phyloP scores from a whole-genome alignment of 2,888 invertebrate genomes.

The Cancer borealis region DNA sequence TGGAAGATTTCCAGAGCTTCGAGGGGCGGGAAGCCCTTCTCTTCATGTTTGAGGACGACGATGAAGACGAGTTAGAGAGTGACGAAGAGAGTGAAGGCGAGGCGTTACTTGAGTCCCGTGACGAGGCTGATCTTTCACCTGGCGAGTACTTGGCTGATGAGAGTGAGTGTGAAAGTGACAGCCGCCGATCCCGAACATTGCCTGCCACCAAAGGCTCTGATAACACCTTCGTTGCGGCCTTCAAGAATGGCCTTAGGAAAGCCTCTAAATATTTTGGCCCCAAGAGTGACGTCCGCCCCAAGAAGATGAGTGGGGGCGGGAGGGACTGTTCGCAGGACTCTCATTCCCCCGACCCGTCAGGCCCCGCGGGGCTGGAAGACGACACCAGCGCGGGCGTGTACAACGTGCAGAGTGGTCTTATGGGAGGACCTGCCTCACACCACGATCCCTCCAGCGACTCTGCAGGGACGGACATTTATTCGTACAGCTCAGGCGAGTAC shows the following conservation, averaged over 20 bases:
- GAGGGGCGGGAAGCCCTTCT: constrained; percentile 67
- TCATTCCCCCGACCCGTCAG: background rate
- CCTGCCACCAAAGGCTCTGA: constrained; percentile 45
- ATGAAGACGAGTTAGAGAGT: constrained; percentile 48
- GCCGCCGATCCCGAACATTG: background rate
- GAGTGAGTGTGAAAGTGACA: constrained; percentile 47
- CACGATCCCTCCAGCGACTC: constrained; percentile 60
- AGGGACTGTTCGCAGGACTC: background rate
- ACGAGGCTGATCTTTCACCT: background rate
- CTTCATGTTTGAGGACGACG: constrained; percentile 76
- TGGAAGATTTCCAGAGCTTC: constrained; percentile 68
- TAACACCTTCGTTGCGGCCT: constrained; percentile 74
- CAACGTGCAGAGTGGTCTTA: constrained; percentile 66
- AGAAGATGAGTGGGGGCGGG: constrained; percentile 42
- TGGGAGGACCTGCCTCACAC: constrained; percentile 49
- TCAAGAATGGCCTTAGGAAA: constrained; percentile 75
- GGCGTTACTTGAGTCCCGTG: background rate
- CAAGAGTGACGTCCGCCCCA: constrained; percentile 53
- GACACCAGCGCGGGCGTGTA: constrained; percentile 63
- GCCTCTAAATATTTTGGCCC: constrained; percentile 76
- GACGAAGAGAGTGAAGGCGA: constrained; percentile 50
- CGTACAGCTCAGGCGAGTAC: constrained; percentile 71
- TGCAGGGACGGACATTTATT: constrained; percentile 55
- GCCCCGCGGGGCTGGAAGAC: constrained; percentile 15
- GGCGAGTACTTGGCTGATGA: constrained; percentile 45